Evolutionary conservation across 1,140 invertebrate genomes (phyloP), one percentile per base, ranked within the genome.

Genomic region (Leptestheria dahalacensis): DNA sequence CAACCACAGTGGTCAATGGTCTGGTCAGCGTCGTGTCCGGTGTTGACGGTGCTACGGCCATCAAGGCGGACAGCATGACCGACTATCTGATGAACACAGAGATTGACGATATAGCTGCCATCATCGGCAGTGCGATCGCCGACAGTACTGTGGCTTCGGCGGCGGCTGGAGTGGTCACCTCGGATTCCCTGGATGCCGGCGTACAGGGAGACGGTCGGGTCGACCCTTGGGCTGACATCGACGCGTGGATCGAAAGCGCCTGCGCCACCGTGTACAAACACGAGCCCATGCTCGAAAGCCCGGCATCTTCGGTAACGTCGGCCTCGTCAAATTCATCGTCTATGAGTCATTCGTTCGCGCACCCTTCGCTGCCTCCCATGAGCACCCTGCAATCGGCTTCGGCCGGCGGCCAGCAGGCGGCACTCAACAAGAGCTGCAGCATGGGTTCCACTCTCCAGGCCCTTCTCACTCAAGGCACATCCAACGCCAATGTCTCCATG

Each of bases 111-210:
- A 87, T 91, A 61, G 86, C 87, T 0, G 86, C 86, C 18, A 86
- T 91, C 21, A 90, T 91, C 56, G 86, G 87, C 0, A 88, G 84
- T 1, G 87, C 87, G n/a, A 91, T 91, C 63, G 86, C 87, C 0
- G 88, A 90, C 65, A 88, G 86, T 1, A 88, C 86, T 85, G 2
- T 60, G 18, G 51, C 49, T 29, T 52, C 49, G 48, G 58, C 51
- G n/a, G 47, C 58, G 26, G 58, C 51, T 12, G 57, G 29, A 23
- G 25, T 48, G 15, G 20, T 12, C 20, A 29, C 57, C 10, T 62
- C 61, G 15, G 60, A 61, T 54, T 60, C 62, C 50, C 62, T 21
- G 2, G 61, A 48, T 6, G 62, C 51, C 24, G 61, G 59, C 21
- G 60, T 60, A 2, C 33, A 41, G 33, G 50, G 24, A 29, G 6